phyloP scores from a whole-genome alignment of 2,888 invertebrate genomes.

The Lathronympha strigana region DNA sequence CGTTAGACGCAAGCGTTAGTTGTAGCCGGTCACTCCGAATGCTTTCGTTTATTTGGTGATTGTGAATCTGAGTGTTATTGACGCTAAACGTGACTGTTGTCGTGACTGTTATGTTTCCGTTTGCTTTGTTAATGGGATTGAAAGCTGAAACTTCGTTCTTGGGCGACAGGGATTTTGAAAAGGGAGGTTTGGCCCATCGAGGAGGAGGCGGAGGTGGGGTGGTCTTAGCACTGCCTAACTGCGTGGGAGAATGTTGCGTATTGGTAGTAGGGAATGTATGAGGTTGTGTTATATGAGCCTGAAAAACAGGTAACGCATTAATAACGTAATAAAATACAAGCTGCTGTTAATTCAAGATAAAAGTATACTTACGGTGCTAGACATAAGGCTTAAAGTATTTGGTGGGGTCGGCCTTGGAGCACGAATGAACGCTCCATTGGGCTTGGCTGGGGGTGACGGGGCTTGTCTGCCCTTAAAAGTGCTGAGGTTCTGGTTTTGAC shows the following conservation, averaged over 20 bases:
- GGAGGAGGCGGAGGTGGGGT: conserved; percentile 94
- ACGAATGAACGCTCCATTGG: conserved; percentile 78
- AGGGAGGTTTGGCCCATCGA: conserved; percentile 92
- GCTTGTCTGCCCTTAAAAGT: conserved; percentile 87
- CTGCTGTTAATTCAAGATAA: conserved; percentile 42
- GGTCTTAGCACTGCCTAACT: conserved; percentile 67
- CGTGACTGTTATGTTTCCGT: conserved; percentile 91
- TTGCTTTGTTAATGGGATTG: conserved; percentile 76
- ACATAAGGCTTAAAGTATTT: conserved; percentile 90
- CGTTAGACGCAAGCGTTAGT: conserved; percentile 82
- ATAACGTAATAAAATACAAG: conserved; percentile 60
- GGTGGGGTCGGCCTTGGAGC: conserved; percentile 92
- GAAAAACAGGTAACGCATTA: conserved; percentile 74
- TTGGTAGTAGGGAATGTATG: conserved; percentile 76
- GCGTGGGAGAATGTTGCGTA: conserved; percentile 73
- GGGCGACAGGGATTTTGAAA: conserved; percentile 79
- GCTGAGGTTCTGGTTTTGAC: conserved; percentile 82
- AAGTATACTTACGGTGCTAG: conserved; percentile 78
- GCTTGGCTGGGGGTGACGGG: conserved; percentile 81
- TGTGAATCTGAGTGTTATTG: conserved; percentile 83
- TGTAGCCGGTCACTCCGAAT: conserved; percentile 78
- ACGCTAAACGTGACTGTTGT: conserved; percentile 94
- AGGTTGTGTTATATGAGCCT: conserved; percentile 84
- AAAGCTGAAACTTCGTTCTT: conserved; percentile 72
- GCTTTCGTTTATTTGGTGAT: conserved; percentile 80